Percentiles rank a stretch among this genome's conserved stretches.
phyloP scores from a whole-genome alignment of 2,888 invertebrate species.

The Drosophila imparisetae region DNA sequence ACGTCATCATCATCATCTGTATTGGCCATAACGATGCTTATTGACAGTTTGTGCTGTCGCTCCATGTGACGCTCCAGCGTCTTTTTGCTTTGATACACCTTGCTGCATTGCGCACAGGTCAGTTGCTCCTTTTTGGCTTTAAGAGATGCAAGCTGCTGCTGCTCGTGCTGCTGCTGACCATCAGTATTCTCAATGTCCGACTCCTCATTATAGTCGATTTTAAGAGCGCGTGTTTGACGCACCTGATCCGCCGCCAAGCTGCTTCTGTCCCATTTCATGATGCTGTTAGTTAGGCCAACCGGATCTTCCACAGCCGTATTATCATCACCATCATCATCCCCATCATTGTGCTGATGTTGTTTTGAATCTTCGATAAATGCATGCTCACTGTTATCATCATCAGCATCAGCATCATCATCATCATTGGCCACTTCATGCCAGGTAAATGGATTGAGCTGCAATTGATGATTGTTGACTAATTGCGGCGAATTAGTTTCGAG shows the following conservation, averaged over 20 bases:
- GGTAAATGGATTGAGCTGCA: conserved; percentile 49
- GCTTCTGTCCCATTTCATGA: conserved; percentile 59
- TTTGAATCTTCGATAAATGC: conserved; percentile 28
- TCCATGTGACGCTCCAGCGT: conserved; percentile 53
- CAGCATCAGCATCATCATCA: conserved; percentile 4
- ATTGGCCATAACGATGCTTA: not conserved
- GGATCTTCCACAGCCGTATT: conserved; percentile 26
- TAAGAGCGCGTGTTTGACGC: conserved; percentile 46
- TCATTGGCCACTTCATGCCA: conserved; percentile 57
- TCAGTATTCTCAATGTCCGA: conserved; percentile 32
- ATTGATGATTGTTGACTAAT: not conserved
- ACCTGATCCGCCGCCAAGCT: conserved; percentile 4
- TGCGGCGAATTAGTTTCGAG: conserved; percentile 18
- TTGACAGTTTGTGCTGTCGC: conserved; percentile 50
- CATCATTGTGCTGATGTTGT: conserved; percentile 10
- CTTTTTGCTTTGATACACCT: conserved; percentile 57
- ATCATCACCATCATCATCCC: conserved; percentile 23
- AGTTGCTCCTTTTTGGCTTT: conserved; percentile 23
- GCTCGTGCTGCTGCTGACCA: not conserved
- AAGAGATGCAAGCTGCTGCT: not conserved
- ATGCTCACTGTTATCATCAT: conserved; percentile 18
- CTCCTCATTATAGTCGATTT: conserved; percentile 58
- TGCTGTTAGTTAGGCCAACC: conserved; percentile 33
- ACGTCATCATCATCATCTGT: conserved; percentile 34
- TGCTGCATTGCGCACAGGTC: conserved; percentile 47